These are phyloP conservation scores for Elegia similella DNA, from an alignment of 2,888 invertebrate genomes.

Conservation along the genomic window DNA sequence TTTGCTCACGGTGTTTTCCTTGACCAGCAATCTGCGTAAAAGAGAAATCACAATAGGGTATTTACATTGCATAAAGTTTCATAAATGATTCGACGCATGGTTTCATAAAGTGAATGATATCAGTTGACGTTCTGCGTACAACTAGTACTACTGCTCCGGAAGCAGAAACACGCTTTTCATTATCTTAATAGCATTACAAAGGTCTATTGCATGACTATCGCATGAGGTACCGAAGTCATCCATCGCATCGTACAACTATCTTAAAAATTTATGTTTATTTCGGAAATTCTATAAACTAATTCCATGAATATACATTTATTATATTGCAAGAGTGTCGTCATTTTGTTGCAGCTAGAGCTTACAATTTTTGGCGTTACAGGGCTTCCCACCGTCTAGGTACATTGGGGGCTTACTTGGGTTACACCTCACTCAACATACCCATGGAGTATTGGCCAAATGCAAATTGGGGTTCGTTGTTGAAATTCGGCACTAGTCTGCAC, in stretches of 20 bases:
- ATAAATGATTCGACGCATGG: not conserved
- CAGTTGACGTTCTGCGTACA: not conserved
- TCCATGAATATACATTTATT: slow-evolving; percentile 30
- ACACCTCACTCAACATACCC: slow-evolving; percentile 77
- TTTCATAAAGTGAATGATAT: slow-evolving; percentile 12
- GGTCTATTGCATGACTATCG: not conserved
- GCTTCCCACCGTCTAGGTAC: slow-evolving; percentile 65
- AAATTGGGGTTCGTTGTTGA: slow-evolving; percentile 83
- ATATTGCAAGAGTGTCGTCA: slow-evolving; percentile 63
- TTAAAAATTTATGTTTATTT: not conserved
- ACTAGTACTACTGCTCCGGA: not conserved
- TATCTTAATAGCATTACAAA: not conserved
- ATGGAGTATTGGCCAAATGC: slow-evolving; percentile 83
- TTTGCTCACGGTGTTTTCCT: no score
- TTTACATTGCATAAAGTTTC: no score
- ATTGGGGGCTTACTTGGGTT: slow-evolving; percentile 75
- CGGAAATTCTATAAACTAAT: not conserved
- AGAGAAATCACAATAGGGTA: no score
- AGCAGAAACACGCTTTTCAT: not conserved
- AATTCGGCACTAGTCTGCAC: slow-evolving; percentile 54
- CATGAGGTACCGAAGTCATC: not conserved
- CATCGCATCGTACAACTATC: not conserved
- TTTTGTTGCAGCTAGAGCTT: slow-evolving; percentile 81
- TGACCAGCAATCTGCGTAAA: no score
- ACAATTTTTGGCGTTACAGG: slow-evolving; percentile 82